Evolutionary conservation across 2,888 invertebrate genomes (phyloP).

Genomic region (Willowsia nigromaculata): DNA sequence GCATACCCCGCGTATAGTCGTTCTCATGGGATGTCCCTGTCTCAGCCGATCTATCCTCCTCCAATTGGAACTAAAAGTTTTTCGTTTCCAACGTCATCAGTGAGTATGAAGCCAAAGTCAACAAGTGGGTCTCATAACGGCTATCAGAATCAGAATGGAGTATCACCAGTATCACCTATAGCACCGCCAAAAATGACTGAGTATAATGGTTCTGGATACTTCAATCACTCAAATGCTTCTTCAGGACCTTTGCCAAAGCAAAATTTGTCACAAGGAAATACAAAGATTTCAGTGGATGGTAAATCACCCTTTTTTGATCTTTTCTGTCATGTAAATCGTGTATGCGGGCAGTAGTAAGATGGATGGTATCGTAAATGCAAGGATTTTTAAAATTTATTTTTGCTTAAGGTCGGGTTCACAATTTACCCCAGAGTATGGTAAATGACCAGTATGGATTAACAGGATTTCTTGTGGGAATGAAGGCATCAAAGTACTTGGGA

Average conservation of each 20-base stretch:
- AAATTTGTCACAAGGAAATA: no score
- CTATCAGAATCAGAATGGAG: background rate
- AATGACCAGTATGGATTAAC: constrained; percentile 44
- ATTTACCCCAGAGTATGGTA: constrained; percentile 39
- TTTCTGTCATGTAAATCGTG: no score
- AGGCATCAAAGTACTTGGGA: background rate
- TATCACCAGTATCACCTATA: background rate
- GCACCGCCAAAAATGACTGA: background rate
- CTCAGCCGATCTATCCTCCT: background rate
- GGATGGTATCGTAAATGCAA: background rate
- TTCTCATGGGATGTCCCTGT: background rate
- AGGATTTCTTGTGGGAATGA: background rate
- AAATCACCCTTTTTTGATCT: no score
- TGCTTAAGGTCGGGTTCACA: background rate
- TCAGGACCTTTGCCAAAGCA: no score
- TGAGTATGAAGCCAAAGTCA: background rate
- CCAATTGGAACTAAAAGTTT: no score
- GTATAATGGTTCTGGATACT: background rate
- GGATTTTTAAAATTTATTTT: background rate
- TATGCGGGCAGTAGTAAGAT: no score
- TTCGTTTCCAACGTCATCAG: background rate
- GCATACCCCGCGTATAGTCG: no score
- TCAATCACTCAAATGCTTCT: no score
- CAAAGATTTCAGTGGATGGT: no score
- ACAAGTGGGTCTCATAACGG: background rate